A percentile compares a stretch with the other conserved stretches of the same genome.
phyloP scores from a whole-genome alignment of 2,113 vertebrate species.

The Coptodon bakossiorum region DNA sequence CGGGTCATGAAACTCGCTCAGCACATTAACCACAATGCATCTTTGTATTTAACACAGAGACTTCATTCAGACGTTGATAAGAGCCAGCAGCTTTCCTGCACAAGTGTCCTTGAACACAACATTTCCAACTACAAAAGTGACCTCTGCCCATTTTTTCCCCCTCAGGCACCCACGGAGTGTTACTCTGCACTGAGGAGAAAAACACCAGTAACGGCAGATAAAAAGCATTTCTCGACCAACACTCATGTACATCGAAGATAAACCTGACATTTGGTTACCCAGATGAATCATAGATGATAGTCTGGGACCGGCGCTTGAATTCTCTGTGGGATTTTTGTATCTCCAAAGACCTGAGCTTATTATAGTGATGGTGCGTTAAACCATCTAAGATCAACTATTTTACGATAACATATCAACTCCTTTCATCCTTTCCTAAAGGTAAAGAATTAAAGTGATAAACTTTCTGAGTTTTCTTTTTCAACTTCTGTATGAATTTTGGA shows the following conservation, averaged over 20 bases:
- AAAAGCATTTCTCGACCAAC: neutral
- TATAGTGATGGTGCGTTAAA: neutral
- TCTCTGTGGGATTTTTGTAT: neutral
- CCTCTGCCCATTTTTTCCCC: neutral
- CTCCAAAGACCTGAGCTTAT: neutral
- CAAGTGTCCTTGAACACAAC: neutral
- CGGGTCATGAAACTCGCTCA: neutral
- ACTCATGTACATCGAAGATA: neutral
- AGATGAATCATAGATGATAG: neutral
- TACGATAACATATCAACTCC: neutral
- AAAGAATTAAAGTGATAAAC: neutral
- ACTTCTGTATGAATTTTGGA: neutral
- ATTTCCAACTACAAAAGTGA: neutral
- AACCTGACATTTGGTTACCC: conserved; percentile 23
- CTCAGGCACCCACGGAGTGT: neutral
- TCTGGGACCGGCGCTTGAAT: neutral
- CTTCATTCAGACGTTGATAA: neutral
- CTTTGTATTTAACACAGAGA: neutral
- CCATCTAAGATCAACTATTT: neutral
- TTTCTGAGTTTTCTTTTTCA: neutral
- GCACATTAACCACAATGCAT: neutral
- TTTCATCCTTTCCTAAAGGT: neutral
- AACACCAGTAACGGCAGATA: neutral
- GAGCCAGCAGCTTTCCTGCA: neutral
- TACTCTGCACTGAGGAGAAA: neutral